Percentiles rank a stretch among this genome's conserved stretches.
phyloP scores from a whole-genome alignment of 2,113 vertebrate genomes.

The Thryonomys swinderianus region DNA sequence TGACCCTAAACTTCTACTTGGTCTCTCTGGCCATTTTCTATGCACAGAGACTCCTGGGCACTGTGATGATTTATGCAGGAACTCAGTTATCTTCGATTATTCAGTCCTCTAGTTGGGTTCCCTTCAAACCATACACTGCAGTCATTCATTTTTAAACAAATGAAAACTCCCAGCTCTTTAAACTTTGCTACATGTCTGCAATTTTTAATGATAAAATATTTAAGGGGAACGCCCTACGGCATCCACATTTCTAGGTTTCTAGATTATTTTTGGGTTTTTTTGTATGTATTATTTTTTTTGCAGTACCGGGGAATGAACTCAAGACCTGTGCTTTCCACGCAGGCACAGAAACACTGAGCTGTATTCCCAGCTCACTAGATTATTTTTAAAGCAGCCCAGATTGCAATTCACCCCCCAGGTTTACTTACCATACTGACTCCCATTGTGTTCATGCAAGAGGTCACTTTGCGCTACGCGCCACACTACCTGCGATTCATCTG shows the following conservation, averaged over 20 bases:
- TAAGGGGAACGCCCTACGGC: not conserved
- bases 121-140: not conserved
- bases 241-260: not conserved
- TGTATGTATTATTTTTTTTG: too few relatives aligned
- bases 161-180: not conserved
- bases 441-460: not conserved
- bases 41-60: not conserved
- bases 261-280: too few relatives aligned
- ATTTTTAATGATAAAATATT: not conserved
- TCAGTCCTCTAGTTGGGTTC: not conserved
- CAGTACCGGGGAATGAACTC: too few relatives aligned
- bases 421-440: not conserved
- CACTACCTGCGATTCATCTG: not conserved
- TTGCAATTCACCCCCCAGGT: too few relatives aligned
- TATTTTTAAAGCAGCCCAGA: not conserved
- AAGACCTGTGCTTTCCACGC: too few relatives aligned
- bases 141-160: not conserved
- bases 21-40: not conserved
- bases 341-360: too few relatives aligned
- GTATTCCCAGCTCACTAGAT: too few relatives aligned
- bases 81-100: not conserved
- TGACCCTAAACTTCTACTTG: not conserved
- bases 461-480: not conserved
- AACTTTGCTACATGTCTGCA: not conserved
- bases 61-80: rapidly evolving